Evolutionary conservation across 2,797 vertebrate genomes (phyloP).

Genomic region (Characodon lateralis): DNA sequence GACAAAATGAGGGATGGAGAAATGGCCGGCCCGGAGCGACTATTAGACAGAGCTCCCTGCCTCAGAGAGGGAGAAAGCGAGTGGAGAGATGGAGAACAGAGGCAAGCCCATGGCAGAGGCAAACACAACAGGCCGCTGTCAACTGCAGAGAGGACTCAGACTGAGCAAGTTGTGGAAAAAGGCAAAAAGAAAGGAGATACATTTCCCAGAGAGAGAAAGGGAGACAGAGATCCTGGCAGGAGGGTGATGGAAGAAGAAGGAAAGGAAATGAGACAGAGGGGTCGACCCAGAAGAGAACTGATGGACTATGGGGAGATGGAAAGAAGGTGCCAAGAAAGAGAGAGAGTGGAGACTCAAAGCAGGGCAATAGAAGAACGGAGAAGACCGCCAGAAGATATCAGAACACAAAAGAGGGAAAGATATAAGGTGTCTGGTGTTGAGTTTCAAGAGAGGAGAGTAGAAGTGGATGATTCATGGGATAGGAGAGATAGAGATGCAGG

Average conservation of each 20-base stretch:
- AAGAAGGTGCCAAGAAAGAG: constrained; percentile 42
- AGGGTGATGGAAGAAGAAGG: constrained; percentile 22
- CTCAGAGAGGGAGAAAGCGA: constrained; percentile 61
- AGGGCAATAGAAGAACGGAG: constrained; percentile 38
- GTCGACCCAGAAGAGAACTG: constrained; percentile 43
- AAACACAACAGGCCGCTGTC: constrained; percentile 55
- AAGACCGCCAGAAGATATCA: constrained; percentile 52
- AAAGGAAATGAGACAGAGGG: constrained; percentile 33
- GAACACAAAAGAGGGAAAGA: constrained; percentile 45
- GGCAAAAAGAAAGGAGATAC: constrained; percentile 71
- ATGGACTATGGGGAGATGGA: constrained; percentile 44
- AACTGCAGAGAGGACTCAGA: constrained; percentile 25
- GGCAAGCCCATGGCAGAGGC: constrained; percentile 47
- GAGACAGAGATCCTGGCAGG: constrained; percentile 38
- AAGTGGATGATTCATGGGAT: constrained; percentile 42
- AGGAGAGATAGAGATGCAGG: constrained; percentile 52
- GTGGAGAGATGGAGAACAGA: constrained; percentile 56
- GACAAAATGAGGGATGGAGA: constrained; percentile 60
- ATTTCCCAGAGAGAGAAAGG: constrained; percentile 69
- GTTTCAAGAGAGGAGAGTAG: constrained; percentile 53
- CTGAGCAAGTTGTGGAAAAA: constrained; percentile 41
- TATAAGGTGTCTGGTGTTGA: constrained; percentile 45
- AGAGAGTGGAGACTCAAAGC: constrained; percentile 33
- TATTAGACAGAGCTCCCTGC: constrained; percentile 43
- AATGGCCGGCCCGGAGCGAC: constrained; percentile 40